Evolutionary conservation across 2,797 vertebrate species (phyloP), one percentile per base, ranked within the genome.

Genomic region (Catharus ustulatus): DNA sequence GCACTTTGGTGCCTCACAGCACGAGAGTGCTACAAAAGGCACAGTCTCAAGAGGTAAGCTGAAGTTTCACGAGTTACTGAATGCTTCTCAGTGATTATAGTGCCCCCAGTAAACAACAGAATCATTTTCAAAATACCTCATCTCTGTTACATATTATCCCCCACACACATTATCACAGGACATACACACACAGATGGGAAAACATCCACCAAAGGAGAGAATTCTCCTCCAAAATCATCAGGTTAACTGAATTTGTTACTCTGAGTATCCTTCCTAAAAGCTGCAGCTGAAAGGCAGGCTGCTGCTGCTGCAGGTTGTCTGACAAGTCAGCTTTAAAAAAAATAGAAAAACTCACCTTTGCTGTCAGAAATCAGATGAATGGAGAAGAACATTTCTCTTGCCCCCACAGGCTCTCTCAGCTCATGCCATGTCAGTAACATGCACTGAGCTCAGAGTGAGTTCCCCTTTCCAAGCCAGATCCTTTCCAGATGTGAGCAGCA

Each of bases 401-500:
- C 95, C 90, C 54, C 59, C 84, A 96, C 95, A 95, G 78, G 91
- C 83, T 91, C 42, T 89, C 58, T 86, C 84, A 73, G 98, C 97
- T 98, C 98, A 98, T 98, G 98, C 98, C 98, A 98, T 97, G 97
- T 95, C 95, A 94, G 92, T 96, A 87, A 97, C 81, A 93, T 72
- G 83, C 66, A 32, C 94, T 86, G 89, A 96, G 86, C 93, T 88
- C 94, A 89, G 73, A 91, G 90, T 1, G 11, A 96, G 84, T 95
- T 93, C 94, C 96, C 91, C 97, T 97, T 96, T 97, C 97, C 95
- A 96, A 97, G 96, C 87, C 96, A 98, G 98, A 98, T 97, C 97
- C 97, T 97, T 98, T 98, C 98, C 98, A 99, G 98, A 98, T 98
- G 98, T 98, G 97, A 96, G 96, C 94, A 79, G 86, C 92, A 93